Base-by-base conservation (phyloP, 2,113 vertebrate genomes). In the Rynchops niger region DNA sequence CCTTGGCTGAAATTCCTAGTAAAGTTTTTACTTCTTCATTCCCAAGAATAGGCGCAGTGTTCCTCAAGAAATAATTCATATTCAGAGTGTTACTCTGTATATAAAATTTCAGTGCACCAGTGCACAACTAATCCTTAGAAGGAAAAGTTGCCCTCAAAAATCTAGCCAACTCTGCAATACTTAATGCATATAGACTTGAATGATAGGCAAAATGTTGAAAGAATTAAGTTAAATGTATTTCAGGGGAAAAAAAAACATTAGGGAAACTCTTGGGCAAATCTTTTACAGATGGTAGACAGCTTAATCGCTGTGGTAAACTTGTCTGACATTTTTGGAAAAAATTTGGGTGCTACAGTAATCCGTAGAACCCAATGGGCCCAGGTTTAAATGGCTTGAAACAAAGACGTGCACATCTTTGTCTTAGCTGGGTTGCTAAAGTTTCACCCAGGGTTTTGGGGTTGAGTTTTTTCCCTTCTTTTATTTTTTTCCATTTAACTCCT, bases 261-360 rank as follows among this genome's bases (percentile, higher is more conserved):
- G 94, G 94, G 59, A 95, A 95, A 83, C 80, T 95, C 84, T 73
- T 43, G 93, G 97, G 94, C 89, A 92, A 97, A 96, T 93, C 82
- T 96, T 94, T 95, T 82, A 70, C 97, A 97, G 97, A 97, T 95
- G 98, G 97, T 86, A 98, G 98, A 98, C 97, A 63, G 96, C 73
- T 97, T 98, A 98, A 98, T 97, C 97, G 96, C 97, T 97, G 97
- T 87, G 98, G 98, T 97, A 88, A 97, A 91, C 82, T 81, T 43
- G 92, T 96, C 97, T 98, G 97, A 96, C 56, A 26, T 97, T 96
- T 93, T 66, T 94, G 97, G 97, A 95, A 96, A 94, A 94, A 96
- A 32, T 59, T 10, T 95, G 97, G 98, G 97, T 96, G 96, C 91
- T 94, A 55, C 83, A 91, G 56, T 82, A 96, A 97, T 92, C 96